Evolutionary conservation across 2,113 vertebrate species (phyloP).

Genomic region (Apteryx mantelli): DNA sequence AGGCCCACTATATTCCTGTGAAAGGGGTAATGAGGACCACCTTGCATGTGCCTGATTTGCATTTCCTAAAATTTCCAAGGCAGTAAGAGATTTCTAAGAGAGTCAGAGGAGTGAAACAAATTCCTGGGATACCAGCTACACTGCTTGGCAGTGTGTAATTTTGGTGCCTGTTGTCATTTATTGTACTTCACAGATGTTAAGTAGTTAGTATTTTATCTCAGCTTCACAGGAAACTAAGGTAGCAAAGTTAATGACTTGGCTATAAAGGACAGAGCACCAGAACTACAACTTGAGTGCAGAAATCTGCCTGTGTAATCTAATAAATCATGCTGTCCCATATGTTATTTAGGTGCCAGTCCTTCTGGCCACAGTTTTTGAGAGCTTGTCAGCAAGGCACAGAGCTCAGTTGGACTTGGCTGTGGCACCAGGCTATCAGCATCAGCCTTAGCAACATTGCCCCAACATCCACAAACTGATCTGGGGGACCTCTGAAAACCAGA

Average conservation of each 20-base stretch:
- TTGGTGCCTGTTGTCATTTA: not conserved
- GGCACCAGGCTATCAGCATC: not conserved
- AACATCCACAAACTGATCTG: not conserved
- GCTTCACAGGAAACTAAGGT: not conserved
- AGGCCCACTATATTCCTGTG: not conserved
- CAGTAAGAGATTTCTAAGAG: not conserved
- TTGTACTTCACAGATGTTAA: slow-evolving; percentile 3
- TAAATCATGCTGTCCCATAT: not conserved
- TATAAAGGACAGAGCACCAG: not conserved
- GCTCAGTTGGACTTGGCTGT: not conserved
- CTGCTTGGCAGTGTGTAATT: not conserved
- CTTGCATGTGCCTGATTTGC: not conserved
- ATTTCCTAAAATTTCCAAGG: not conserved
- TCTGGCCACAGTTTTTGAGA: not conserved
- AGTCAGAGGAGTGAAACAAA: not conserved
- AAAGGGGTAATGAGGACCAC: not conserved
- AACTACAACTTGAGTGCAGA: not conserved
- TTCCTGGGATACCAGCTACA: not conserved
- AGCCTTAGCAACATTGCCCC: not conserved
- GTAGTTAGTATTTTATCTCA: not conserved
- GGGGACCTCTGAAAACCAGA: not conserved
- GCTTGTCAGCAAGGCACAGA: not conserved
- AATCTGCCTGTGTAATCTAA: not conserved
- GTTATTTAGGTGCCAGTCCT: not conserved
- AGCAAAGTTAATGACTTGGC: not conserved